These are phyloP conservation scores for Panurus biarmicus DNA, from an alignment of 2,113 vertebrate genomes.

Conservation along the genomic window DNA sequence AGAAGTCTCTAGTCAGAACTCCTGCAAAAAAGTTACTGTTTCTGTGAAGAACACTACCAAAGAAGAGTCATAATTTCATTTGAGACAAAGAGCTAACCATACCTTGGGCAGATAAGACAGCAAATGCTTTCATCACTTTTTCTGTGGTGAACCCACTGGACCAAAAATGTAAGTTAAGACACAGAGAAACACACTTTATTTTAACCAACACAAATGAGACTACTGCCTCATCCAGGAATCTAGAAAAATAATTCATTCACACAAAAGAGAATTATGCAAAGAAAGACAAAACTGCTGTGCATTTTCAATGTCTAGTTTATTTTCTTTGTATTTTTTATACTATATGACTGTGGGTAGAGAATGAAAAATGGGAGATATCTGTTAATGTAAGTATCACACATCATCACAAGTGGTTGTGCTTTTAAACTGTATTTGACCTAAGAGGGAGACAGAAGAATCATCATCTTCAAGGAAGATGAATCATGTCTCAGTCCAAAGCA, in stretches of 20 bases:
- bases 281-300: background rate
- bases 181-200: fast-evolving
- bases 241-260: background rate
- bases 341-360: background rate
- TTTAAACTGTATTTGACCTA: background rate
- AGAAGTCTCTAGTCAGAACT: background rate
- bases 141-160: background rate
- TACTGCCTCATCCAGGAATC: background rate
- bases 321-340: background rate
- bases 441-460: background rate
- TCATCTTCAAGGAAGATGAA: background rate
- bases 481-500: background rate
- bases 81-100: background rate
- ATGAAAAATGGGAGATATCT: background rate
- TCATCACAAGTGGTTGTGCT: background rate
- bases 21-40: background rate
- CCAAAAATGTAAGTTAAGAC: background rate
- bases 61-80: background rate
- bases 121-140: background rate
- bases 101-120: background rate
- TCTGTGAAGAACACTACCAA: background rate
- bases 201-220: background rate
- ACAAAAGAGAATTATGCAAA: background rate
- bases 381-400: background rate
- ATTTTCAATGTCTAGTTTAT: background rate